A percentile compares a stretch with the other conserved stretches of the same genome.
Conservation (phyloP, 2,888 invertebrate genomes). For the Gari tellinella region DNA sequence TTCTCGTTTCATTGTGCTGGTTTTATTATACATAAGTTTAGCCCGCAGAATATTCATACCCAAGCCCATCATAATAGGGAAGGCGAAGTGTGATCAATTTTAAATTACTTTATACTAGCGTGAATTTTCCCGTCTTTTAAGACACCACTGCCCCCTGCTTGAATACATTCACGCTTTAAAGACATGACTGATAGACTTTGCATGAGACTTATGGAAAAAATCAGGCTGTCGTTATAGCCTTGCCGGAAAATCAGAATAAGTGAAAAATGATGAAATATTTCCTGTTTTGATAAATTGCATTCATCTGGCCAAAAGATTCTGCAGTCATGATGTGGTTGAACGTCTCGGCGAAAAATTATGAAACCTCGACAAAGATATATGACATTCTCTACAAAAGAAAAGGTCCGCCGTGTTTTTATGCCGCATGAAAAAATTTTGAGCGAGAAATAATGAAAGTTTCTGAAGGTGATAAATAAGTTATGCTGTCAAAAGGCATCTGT, state of each 20-base stretch:
- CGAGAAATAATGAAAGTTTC: constrained; percentile 60
- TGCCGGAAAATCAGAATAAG: constrained; percentile 19
- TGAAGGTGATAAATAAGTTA: constrained; percentile 56
- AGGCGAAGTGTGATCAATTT: constrained; percentile 45
- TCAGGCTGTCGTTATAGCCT: not conserved
- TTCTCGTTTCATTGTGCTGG: not conserved
- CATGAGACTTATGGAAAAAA: constrained; percentile 44
- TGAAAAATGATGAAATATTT: constrained; percentile 47
- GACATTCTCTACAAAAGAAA: constrained; percentile 43
- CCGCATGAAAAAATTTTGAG: constrained; percentile 56
- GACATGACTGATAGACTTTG: constrained; percentile 50
- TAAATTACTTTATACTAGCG: constrained; percentile 53
- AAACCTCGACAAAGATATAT: constrained; percentile 50
- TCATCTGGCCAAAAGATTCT: constrained; percentile 56
- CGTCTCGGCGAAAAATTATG: constrained; percentile 50
- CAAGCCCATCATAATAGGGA: constrained; percentile 5
- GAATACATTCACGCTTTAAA: constrained; percentile 11
- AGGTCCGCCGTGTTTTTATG: constrained; percentile 41
- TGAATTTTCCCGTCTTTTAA: constrained; percentile 31
- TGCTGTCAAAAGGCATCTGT: constrained; percentile 44
- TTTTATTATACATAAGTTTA: no score
- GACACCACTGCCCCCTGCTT: not conserved
- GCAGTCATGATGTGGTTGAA: constrained; percentile 25
- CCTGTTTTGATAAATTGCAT: constrained; percentile 42
- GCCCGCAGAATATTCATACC: not conserved